phyloP scores from a whole-genome alignment of 2,797 vertebrate genomes.

The Pteronotus mesoamericanus region DNA sequence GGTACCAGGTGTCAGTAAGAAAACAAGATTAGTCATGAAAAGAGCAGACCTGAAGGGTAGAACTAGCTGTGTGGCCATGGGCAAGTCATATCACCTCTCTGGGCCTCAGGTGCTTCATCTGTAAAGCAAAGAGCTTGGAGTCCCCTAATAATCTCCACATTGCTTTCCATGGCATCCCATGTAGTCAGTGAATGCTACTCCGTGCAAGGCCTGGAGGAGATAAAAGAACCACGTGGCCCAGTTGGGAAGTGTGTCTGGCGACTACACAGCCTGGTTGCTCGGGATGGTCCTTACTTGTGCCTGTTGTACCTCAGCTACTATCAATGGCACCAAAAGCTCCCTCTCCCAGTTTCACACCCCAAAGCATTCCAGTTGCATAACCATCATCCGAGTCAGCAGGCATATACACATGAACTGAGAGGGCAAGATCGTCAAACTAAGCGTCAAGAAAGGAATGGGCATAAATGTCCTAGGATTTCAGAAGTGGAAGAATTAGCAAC shows the following conservation, averaged over 20 bases:
- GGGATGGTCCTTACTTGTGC: no score
- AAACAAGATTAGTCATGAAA: not conserved
- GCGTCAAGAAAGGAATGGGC: not conserved
- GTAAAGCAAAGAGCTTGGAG: not conserved
- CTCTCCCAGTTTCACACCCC: not conserved
- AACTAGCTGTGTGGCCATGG: not conserved
- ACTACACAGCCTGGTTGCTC: not conserved
- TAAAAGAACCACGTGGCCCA: not conserved
- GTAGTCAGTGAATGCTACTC: not conserved
- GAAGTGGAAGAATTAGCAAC: not conserved
- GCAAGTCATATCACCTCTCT: not conserved
- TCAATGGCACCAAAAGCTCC: rapidly evolving
- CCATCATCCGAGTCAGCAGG: not conserved
- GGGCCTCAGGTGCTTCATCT: not conserved
- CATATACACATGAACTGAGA: not conserved
- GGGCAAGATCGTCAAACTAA: not conserved
- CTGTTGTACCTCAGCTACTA: not conserved
- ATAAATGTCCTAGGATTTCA: not conserved
- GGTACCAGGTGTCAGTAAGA: not conserved
- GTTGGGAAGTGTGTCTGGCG: no score
- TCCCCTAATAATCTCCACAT: not conserved
- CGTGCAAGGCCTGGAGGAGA: not conserved
- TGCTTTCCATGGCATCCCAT: not conserved
- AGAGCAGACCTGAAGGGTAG: not conserved
- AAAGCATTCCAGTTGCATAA: not conserved